Evolutionary conservation across 2,113 vertebrate species (phyloP).

Genomic region (Recurvirostra avosetta): DNA sequence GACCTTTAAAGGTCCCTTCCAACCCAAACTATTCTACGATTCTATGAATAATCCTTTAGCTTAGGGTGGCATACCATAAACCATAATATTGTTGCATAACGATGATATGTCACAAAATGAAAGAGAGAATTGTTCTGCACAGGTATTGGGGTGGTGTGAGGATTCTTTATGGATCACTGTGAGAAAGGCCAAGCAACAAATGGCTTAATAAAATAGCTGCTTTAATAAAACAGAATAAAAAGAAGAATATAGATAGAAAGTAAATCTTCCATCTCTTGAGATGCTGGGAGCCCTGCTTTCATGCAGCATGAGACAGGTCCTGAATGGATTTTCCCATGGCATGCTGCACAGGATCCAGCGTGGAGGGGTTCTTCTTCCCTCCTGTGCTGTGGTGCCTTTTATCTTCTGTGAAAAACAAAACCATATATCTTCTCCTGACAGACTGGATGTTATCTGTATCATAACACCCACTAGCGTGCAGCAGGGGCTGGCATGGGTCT

Average conservation of each 20-base stretch:
- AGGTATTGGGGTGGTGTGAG: not conserved
- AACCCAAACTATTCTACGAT: not conserved
- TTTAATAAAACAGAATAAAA: not conserved
- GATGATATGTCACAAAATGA: not conserved
- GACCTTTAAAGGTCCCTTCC: not conserved
- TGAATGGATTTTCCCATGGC: not conserved
- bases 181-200: not conserved
- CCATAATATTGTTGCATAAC: not conserved
- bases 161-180: not conserved
- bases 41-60: not conserved
- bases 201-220: not conserved
- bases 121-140: not conserved
- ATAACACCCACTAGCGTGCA: accelerated
- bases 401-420: not conserved
- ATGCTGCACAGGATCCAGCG: accelerated
- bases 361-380: not conserved
- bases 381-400: not conserved
- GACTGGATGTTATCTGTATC: not conserved
- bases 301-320: not conserved
- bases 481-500: accelerated
- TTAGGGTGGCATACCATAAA: not conserved
- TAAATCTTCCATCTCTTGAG: not conserved
- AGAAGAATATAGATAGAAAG: not conserved
- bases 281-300: not conserved
- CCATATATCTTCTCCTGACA: not conserved